A percentile compares a stretch with the other conserved stretches of the same genome.
Evolutionary conservation across 1,140 invertebrate genomes (phyloP).

Genomic region (Leptopilina boulardi): DNA sequence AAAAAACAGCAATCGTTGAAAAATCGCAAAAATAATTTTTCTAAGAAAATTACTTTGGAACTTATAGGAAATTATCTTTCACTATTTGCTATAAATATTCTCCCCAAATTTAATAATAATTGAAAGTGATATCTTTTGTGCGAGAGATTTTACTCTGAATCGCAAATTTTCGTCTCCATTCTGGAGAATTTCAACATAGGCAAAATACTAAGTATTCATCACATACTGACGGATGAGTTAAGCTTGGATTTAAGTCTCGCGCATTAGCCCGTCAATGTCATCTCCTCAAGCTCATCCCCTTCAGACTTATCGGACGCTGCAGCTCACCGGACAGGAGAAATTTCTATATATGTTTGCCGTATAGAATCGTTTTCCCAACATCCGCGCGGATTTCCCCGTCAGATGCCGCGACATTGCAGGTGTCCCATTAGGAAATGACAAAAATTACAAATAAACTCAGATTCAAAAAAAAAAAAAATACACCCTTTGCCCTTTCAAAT

Average conservation of each 20-base stretch:
- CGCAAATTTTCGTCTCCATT: slow-evolving; percentile 14
- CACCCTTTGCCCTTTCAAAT: too few relatives aligned
- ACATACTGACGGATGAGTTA: slow-evolving; percentile 75
- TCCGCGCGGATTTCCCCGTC: slow-evolving; percentile 68
- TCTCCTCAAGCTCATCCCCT: slow-evolving; percentile 73
- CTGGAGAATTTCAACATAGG: slow-evolving; percentile 36
- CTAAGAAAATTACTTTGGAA: background rate
- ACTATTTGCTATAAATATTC: background rate
- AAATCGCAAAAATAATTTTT: slow-evolving; percentile 39
- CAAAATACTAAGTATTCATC: slow-evolving; percentile 71
- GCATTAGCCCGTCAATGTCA: slow-evolving; percentile 75
- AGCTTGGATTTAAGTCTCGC: slow-evolving; percentile 73
- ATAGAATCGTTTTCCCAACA: slow-evolving; percentile 56
- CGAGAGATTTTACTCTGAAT: background rate
- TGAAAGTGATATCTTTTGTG: background rate
- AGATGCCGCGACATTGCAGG: slow-evolving; percentile 58
- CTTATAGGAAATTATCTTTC: slow-evolving; percentile 10
- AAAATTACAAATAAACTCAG: slow-evolving; percentile 45
- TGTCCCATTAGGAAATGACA: slow-evolving; percentile 46
- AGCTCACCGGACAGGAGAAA: slow-evolving; percentile 63
- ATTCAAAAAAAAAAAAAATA: background rate
- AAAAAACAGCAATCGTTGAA: too few relatives aligned
- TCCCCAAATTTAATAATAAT: too few relatives aligned
- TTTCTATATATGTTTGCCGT: slow-evolving; percentile 57
- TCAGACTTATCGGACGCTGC: slow-evolving; percentile 74